Base-by-base conservation (phyloP, 2,113 vertebrate genomes). In the Callocephalon fimbriatum region DNA sequence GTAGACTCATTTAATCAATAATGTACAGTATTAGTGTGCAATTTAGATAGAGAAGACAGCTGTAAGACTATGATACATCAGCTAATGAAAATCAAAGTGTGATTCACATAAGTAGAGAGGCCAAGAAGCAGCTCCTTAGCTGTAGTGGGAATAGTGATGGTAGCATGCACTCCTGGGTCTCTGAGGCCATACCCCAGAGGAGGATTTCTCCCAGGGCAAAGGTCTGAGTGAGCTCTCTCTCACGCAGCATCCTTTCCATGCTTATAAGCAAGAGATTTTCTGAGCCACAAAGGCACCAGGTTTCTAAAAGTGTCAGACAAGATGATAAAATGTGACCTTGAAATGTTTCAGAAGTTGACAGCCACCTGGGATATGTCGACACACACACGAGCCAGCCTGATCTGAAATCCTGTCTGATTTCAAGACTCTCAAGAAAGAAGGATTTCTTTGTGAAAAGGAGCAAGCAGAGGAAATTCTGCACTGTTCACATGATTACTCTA, bases 1-100 rank as follows among this genome's bases (percentile, higher is more conserved):
- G 95, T 94, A 88, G 96, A 97, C 92, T 97, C 96, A 96, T 95
- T 96, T 94, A 97, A 97, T 97, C 96, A 97, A 95, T 97, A 97
- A 96, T 78, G 68, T 94, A 95, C 86, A 92, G 73, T 96, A 94
- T 97, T 95, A 95, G 76, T 91, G 86, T 68, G 90, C 90, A 95
- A 96, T 96, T 97, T 95, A 96, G 83, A 75, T 45, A 72, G 91
- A 75, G 83, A 96, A 95, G 95, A 95, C 94, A 95, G 92, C 92
- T 95, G 76, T 84, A 96, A 89, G 90, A 86, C 56, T 45, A 35
- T 90, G 88, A 93, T 92, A 81, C 92, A 91, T 93, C 79, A 85
- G 83, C 56, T 93, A 95, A 94, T 96, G 95, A 87, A 95, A 91
- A 78, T 56, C 56, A 86, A 48, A 70, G 23, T 26, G 21, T 53